These are phyloP conservation scores for Tipula helvola DNA, from an alignment of 2,888 invertebrate species.

Conservation along the genomic window DNA sequence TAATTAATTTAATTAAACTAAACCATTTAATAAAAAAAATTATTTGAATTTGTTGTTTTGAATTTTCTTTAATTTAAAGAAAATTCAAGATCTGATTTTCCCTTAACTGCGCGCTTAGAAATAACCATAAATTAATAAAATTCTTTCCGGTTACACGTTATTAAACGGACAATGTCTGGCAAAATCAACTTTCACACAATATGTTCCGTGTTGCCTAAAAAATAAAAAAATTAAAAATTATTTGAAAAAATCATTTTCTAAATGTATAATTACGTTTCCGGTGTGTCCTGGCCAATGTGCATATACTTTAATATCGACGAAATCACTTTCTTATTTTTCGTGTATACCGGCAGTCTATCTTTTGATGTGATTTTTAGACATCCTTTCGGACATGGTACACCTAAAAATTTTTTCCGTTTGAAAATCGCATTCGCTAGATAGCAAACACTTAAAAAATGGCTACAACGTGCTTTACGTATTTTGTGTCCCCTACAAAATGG, in stretches of 20 bases:
- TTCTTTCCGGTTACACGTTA: slow-evolving; percentile 16
- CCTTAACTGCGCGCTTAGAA: neutral
- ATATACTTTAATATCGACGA: slow-evolving; percentile 13
- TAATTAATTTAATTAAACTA: neutral
- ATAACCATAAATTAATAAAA: neutral
- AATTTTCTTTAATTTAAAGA: neutral
- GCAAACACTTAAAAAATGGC: slow-evolving; percentile 67
- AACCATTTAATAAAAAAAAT: neutral
- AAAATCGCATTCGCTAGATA: slow-evolving; percentile 56
- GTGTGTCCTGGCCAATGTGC: slow-evolving; percentile 53
- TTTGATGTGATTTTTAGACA: slow-evolving; percentile 35
- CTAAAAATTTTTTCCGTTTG: slow-evolving; percentile 43
- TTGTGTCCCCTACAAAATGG: slow-evolving; percentile 54
- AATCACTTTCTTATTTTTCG: slow-evolving; percentile 22
- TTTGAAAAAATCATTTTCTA: too few species aligned
- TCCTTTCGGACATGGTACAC: slow-evolving; percentile 52
- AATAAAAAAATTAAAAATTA: slow-evolving; percentile 15
- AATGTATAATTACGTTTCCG: slow-evolving; percentile 42
- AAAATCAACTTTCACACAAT: slow-evolving; percentile 50
- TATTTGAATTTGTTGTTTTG: neutral
- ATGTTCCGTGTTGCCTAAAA: slow-evolving; percentile 55
- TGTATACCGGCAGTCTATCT: slow-evolving; percentile 25
- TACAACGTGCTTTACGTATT: slow-evolving; percentile 36
- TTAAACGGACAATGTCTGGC: slow-evolving; percentile 57
- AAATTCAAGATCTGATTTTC: neutral